Conservation (phyloP, 2,888 invertebrate genomes). For the Phengaris alcon region DNA sequence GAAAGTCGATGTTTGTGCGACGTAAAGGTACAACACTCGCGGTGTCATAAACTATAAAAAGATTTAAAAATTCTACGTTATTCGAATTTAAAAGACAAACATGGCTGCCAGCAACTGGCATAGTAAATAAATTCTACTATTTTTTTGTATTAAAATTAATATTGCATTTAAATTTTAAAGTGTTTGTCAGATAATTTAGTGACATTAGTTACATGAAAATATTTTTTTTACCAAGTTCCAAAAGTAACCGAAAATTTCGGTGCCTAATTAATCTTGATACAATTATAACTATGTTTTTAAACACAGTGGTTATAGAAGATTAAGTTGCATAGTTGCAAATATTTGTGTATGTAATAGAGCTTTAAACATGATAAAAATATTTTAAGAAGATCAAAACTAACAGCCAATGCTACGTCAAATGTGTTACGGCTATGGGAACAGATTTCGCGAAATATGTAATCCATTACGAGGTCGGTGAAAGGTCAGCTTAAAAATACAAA, state of each 20-base stretch:
- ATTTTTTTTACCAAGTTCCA: too few species aligned
- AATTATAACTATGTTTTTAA: neutral
- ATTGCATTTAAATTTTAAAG: too few species aligned
- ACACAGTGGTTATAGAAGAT: neutral
- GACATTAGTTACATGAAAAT: too few species aligned
- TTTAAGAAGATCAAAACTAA: neutral
- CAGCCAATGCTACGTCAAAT: neutral
- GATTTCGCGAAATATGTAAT: neutral
- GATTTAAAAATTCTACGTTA: neutral
- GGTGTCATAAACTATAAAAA: neutral
- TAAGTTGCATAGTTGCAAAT: neutral
- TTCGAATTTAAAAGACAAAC: neutral
- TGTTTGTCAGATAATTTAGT: too few species aligned
- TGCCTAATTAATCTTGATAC: too few species aligned
- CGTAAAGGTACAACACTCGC: constrained; percentile 16
- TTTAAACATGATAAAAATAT: neutral
- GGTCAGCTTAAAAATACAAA: constrained; percentile 7
- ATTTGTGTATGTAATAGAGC: neutral
- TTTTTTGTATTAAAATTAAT: too few species aligned
- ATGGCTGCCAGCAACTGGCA: neutral
- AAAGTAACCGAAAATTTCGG: too few species aligned
- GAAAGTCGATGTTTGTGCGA: constrained; percentile 43
- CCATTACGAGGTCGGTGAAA: neutral
- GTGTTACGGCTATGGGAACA: neutral
- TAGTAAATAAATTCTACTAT: neutral